These are phyloP conservation scores for Haliclystus octoradiatus DNA, from an alignment of 30 jellyfish, hydroid and myxozoan species.

Conservation along the genomic window DNA sequence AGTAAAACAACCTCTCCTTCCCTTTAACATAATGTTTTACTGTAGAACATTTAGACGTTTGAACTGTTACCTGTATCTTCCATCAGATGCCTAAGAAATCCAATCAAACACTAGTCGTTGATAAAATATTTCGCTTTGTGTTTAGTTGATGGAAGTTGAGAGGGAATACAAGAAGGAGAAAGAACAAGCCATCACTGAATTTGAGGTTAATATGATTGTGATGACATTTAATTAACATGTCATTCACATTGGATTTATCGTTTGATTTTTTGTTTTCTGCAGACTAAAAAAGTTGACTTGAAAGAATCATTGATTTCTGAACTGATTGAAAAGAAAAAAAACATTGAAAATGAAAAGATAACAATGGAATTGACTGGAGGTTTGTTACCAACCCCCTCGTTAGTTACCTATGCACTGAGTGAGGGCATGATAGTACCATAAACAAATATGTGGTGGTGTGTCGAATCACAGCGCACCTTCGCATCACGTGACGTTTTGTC, in stretches of 20 bases:
- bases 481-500: too few species aligned
- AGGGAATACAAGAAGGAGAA: conserved; percentile 77
- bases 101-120: too few species aligned
- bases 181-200: conserved; percentile 75
- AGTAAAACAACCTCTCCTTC: too few species aligned
- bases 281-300: conserved; percentile 75
- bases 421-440: too few species aligned
- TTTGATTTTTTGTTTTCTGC: background rate
- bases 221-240: background rate
- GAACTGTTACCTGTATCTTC: too few species aligned
- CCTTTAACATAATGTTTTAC: too few species aligned
- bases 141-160: conserved; percentile 64
- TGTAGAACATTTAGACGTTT: too few species aligned
- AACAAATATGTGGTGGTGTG: too few species aligned
- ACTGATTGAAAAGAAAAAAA: conserved; percentile 69
- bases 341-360: conserved; percentile 76
- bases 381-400: background rate
- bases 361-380: conserved; percentile 91
- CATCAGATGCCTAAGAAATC: too few species aligned
- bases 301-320: conserved; percentile 68
- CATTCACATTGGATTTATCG: too few species aligned
- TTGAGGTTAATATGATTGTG: conserved; percentile 44
- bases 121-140: too few species aligned
- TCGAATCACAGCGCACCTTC: too few species aligned
- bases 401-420: background rate